Base-by-base conservation (phyloP, 2,113 vertebrate genomes). In the Hippopotamus amphibius region DNA sequence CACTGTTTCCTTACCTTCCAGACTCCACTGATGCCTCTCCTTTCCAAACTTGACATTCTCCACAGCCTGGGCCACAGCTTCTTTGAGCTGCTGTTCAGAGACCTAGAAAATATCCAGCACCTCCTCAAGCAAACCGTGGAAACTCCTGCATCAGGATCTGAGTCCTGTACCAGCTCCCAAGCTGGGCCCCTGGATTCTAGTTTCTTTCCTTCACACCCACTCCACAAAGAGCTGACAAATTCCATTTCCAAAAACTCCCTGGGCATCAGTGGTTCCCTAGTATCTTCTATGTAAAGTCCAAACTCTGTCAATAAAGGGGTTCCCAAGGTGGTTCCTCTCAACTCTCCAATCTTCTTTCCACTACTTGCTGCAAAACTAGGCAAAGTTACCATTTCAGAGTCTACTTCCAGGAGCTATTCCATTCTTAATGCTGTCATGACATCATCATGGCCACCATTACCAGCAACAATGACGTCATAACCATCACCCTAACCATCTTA, bases 71-170 rank as follows among this genome's bases (percentile, higher is more conserved):
- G 99, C 97, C 88, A 99, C 99, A 7, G 99, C 99, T 65, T 99
- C 99, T 53, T 99, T 99, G 59, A 99, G 98, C 97, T 99, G 99
- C 97, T 99, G 99, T 88, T 99, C 99, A 12, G 99, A 99, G 4
- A 99, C 99, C 99, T 99, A 88, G 26, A 92, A 98, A 97, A 98
- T 15, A 96, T 0, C 1, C 28, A 8, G 1, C 5, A 16, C 55
- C 77, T 63, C 15, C 14, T 96, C 53, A 59, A 16, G n/a, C 26
- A 6, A 53, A 66, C 69, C 33, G 59, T 16, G 0, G 48, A 48
- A 21, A 33, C 48, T 17, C 50, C 26, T 11, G 6, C 33, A 6
- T 28, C n/a, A 41, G 57, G 24, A 16, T 68, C 24, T 6, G 4
- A 10, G 50, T 28, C 9, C n/a, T 14, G 9, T 0, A 16, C 61